Conservation (phyloP, 2,797 vertebrate genomes). For the Chelmon rostratus region DNA sequence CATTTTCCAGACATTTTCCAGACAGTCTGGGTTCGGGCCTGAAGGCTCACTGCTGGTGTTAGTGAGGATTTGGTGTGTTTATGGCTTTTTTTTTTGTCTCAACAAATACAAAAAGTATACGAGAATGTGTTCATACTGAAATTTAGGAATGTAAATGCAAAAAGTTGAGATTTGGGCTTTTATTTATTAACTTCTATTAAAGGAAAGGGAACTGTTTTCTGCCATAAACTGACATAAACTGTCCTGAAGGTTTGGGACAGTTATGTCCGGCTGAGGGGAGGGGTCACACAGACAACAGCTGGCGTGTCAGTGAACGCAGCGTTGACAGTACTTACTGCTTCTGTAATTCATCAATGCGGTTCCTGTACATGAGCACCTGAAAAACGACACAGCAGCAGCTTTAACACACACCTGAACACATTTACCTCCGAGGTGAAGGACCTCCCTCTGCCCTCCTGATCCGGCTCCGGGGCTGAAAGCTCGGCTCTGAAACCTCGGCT, state of each 20-base stretch:
- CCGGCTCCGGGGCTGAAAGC: conserved; percentile 21
- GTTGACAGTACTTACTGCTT: conserved; percentile 92
- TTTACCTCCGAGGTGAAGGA: conserved; percentile 56
- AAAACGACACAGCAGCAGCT: conserved; percentile 85
- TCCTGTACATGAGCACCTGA: conserved; percentile 92
- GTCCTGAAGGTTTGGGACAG: conserved; percentile 16
- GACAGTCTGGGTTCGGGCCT: background rate
- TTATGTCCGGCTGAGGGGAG: conserved; percentile 10
- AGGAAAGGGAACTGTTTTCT: background rate
- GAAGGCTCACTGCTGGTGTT: conserved; percentile 3
- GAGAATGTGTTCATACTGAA: background rate
- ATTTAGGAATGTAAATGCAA: background rate
- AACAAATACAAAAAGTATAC: background rate
- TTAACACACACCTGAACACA: conserved; percentile 64
- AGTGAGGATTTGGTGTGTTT: conserved; percentile 18
- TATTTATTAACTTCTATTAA: background rate
- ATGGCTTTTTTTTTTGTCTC: conserved; percentile 3
- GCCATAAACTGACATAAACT: conserved; percentile 50
- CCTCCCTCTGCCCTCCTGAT: conserved; percentile 16
- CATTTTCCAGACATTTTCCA: background rate
- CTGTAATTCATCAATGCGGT: conserved; percentile 93
- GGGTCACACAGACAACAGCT: conserved; percentile 7
- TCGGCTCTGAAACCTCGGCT: background rate
- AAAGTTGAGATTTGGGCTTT: background rate
- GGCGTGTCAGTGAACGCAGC: conserved; percentile 38